Evolutionary conservation across 2,113 vertebrate genomes (phyloP), one percentile per base, ranked within the genome.

Genomic region (Cyprinodon variegatus): DNA sequence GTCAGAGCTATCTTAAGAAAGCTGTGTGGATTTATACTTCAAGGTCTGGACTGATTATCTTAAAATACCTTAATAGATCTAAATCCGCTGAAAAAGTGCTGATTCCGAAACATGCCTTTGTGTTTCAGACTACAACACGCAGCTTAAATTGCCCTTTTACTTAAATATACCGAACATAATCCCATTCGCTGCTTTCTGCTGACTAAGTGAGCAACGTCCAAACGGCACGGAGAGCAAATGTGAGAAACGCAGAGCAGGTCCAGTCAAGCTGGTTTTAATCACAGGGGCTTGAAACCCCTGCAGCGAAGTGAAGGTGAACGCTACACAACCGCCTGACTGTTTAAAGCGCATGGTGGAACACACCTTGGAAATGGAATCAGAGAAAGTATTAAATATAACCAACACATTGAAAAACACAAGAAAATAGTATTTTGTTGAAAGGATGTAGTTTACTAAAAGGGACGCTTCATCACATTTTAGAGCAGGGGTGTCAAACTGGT

Each of bases 1-100:
- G 82, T 43, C 43, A 10, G 65, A 64, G 78, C 88, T 85, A 86
- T 92, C 84, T 88, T 85, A 84, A 79, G 71, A 81, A 80, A 89
- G 76, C 80, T 70, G 79, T 80, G 65, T 74, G 71, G 65, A 85
- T 75, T 86, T 60, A 70, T 71, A 59, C 78, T 75, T 86, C 62
- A 86, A 77, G 63, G 76, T 77, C 70, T 86, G 60, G 81, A 76
- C 76, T 45, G 36, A 71, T 68, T 38, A 75, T 79, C 63, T 70
- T 66, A 1, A 68, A 77, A 22, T 68, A 29, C 46, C 36, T 67
- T n/a, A 61, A 75, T n/a, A 4, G 38, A 12, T 36, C 2, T 59
- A 68, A 67, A 77, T 20, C 61, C 15, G 66, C 61, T 62, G 37
- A 1, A 65, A 46, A 14, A 46, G 4, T 0, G 14, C 69, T 61